Evolutionary conservation across 2,113 vertebrate genomes (phyloP), one percentile per base, ranked within the genome.

Genomic region (Vireo altiloquus): DNA sequence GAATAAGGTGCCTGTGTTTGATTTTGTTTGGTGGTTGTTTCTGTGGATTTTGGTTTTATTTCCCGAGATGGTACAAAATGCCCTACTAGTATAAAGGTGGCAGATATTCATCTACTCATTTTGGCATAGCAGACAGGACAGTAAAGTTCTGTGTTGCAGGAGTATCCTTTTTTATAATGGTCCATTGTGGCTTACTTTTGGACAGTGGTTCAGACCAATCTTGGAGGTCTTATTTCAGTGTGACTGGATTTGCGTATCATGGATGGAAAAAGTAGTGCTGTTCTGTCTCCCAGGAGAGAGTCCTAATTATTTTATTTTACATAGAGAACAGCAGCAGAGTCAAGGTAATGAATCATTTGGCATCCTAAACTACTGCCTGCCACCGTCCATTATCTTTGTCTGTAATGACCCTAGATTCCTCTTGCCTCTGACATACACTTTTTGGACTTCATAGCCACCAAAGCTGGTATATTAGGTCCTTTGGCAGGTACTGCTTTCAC

Each of bases 11-110:
- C 6, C 8, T 39, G 20, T 39, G 10, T 47, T 81, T 30, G 4
- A 2, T 47, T 69, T 71, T 50, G 27, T 68, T 74, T 46, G 10
- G 13, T 53, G 15, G 13, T 21, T 24, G 13, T 57, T 66, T 31
- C 0, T 0, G 16, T 42, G 9, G 5, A 13, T 2, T 50, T 65
- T 13, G 15, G 3, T 19, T n/a, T 16, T n/a, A 24, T 63, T 81
- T 49, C 40, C 8, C 22, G 37, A 77, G 28, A 77, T 22, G 1
- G 2, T 22, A 69, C 2, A 28, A 72, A 74, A 47, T 56, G 22
- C 13, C 4, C 74, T 77, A 6, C 22, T 80, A 7, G 11, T 37
- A 27, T 69, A 82, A 77, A 42, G 30, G 23, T 4, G 20, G 19
- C 3, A 6, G 54, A 10, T 69, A 13, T 81, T 89, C 30, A 27